Evolutionary conservation across 1,140 invertebrate genomes (phyloP).

Genomic region (Caenorhabditis briggsae): DNA sequence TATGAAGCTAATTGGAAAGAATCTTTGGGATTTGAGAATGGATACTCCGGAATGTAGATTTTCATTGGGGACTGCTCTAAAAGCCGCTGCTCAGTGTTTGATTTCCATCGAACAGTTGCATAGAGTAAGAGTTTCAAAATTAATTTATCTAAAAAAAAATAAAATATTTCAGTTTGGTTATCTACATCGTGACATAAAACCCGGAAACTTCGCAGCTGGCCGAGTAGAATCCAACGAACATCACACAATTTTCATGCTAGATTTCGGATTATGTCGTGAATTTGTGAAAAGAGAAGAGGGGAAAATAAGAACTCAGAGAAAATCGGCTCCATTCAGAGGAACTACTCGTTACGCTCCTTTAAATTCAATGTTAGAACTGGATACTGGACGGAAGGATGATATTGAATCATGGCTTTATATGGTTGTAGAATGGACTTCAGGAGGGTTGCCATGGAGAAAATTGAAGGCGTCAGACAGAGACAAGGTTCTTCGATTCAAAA

Average conservation of each 20-base stretch:
- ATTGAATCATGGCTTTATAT: constrained; percentile 67
- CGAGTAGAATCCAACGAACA: constrained; percentile 59
- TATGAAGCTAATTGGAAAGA: constrained; percentile 62
- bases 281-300: constrained; percentile 60
- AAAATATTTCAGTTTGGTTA: constrained; percentile 51
- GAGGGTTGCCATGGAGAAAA: constrained; percentile 63
- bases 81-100: constrained; percentile 60
- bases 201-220: constrained; percentile 65
- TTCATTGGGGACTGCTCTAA: constrained; percentile 60
- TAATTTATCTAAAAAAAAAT: background rate
- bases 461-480: constrained; percentile 60
- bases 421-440: constrained; percentile 67
- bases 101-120: constrained; percentile 64
- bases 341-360: constrained; percentile 65
- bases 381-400: constrained; percentile 65
- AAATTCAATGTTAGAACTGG: constrained; percentile 57
- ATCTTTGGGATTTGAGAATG: constrained; percentile 65
- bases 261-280: constrained; percentile 63
- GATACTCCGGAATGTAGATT: constrained; percentile 55
- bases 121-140: constrained; percentile 37
- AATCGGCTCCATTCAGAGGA: constrained; percentile 58
- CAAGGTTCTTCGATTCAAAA: constrained; percentile 58
- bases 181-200: constrained; percentile 67
- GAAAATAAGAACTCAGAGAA: constrained; percentile 53
- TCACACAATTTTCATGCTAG: constrained; percentile 63